These are phyloP conservation scores for Siderastrea radians DNA, from an alignment of 92 coral and sea anemone genomes.

Conservation along the genomic window DNA sequence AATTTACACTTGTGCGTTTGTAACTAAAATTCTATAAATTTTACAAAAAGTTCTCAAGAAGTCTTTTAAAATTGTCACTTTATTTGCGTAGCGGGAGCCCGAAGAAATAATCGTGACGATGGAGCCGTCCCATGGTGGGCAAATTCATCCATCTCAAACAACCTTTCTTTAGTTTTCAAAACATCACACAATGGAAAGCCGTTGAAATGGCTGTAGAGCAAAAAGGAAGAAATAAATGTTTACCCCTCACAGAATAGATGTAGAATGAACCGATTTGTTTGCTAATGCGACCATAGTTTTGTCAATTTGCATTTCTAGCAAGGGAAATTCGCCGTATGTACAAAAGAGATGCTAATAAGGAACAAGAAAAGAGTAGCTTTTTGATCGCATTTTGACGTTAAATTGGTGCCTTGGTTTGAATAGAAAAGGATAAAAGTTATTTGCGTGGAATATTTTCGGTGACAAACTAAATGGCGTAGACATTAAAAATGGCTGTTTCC, in stretches of 20 bases:
- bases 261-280: conserved; percentile 44
- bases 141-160: conserved; percentile 13
- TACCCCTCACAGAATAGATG: conserved; percentile 51
- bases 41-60: conserved; percentile 2
- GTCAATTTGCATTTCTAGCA: conserved; percentile 67
- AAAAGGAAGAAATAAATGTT: conserved; percentile 33
- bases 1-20: conserved; percentile 22
- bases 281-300: conserved; percentile 59
- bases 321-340: conserved; percentile 46
- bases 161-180: conserved; percentile 37
- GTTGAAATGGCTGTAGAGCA: conserved; percentile 49
- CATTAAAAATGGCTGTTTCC: conserved; percentile 5
- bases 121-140: conserved; percentile 14
- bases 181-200: conserved; percentile 55
- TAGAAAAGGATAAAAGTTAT: not conserved
- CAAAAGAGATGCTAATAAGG: conserved; percentile 60
- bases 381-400: conserved; percentile 22
- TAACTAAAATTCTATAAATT: not conserved
- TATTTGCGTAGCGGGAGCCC: conserved; percentile 24
- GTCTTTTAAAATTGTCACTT: conserved; percentile 29
- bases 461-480: not conserved
- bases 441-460: not conserved
- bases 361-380: not conserved
- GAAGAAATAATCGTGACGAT: not conserved
- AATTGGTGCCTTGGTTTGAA: conserved; percentile 26